Conservation (phyloP, 35 echinoderm and acorn worm genomes). For the Apostichopus californicus region DNA sequence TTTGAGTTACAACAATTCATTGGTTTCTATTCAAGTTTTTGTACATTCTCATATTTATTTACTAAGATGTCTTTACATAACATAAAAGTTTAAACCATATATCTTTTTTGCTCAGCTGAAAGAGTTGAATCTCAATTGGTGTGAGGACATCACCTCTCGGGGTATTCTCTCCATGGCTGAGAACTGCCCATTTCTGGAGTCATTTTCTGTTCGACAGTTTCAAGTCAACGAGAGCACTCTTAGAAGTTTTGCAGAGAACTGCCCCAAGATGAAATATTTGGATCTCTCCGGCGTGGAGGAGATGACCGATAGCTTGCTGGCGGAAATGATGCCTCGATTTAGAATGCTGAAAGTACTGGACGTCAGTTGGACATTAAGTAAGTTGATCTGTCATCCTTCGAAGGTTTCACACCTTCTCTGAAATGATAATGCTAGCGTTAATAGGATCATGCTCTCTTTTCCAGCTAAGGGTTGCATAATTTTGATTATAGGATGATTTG, state of each 20-base stretch:
- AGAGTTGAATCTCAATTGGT: constrained; percentile 83
- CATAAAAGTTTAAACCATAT: too few species aligned
- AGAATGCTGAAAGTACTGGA: constrained; percentile 67
- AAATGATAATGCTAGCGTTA: too few species aligned
- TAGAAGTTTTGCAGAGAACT: constrained; percentile 66
- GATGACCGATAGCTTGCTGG: constrained; percentile 66
- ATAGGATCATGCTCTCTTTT: too few species aligned
- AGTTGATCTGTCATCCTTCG: not conserved
- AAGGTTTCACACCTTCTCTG: too few species aligned
- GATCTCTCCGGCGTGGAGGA: constrained; percentile 73
- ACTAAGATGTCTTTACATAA: too few species aligned
- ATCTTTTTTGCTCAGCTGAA: constrained; percentile 58
- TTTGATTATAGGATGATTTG: too few species aligned
- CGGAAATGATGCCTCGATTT: constrained; percentile 57
- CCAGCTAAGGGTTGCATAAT: too few species aligned
- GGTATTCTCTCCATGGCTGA: constrained; percentile 62
- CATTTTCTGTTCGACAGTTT: constrained; percentile 73
- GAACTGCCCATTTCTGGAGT: constrained; percentile 68
- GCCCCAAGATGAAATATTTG: constrained; percentile 66
- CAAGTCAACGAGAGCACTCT: constrained; percentile 52
- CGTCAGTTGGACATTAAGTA: constrained; percentile 84
- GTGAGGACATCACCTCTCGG: constrained; percentile 85
- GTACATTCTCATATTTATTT: too few species aligned
- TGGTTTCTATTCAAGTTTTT: too few species aligned
- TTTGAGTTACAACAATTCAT: too few species aligned